These are phyloP conservation scores for Cheilosia variabilis DNA, from an alignment of 2,888 invertebrate genomes.

Conservation along the genomic window DNA sequence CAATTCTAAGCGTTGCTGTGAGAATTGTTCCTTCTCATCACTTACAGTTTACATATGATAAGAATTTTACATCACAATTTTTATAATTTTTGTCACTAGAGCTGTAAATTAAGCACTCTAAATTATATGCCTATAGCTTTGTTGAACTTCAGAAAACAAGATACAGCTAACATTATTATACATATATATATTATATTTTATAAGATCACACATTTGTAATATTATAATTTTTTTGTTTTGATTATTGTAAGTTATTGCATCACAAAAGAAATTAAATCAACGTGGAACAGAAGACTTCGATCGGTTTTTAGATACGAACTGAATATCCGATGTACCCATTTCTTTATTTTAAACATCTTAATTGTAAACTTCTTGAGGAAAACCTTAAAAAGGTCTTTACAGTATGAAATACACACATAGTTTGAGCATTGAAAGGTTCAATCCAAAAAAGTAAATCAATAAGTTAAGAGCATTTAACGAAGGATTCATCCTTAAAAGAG, in stretches of 20 bases:
- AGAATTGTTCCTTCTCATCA: conserved; percentile 46
- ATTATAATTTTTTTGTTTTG: conserved; percentile 61
- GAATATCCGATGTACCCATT: conserved; percentile 63
- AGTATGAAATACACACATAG: conserved; percentile 71
- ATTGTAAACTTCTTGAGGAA: conserved; percentile 60
- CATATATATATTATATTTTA: conserved; percentile 41
- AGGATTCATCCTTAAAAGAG: conserved; percentile 60
- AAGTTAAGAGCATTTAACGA: conserved; percentile 71
- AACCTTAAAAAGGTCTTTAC: conserved; percentile 64
- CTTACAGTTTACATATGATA: conserved; percentile 47
- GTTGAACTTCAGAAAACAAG: conserved; percentile 43
- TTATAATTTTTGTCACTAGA: conserved; percentile 25
- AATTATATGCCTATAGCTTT: conserved; percentile 27
- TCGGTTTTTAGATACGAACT: conserved; percentile 50
- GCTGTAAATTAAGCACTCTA: conserved; percentile 30
- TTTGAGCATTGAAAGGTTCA: conserved; percentile 65
- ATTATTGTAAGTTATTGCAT: conserved; percentile 59
- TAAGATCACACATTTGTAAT: conserved; percentile 47
- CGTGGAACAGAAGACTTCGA: conserved; percentile 46
- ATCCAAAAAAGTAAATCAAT: conserved; percentile 71
- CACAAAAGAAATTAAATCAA: conserved; percentile 49
- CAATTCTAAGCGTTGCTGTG: conserved; percentile 37
- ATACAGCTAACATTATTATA: conserved; percentile 38
- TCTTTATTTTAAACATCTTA: conserved; percentile 64
- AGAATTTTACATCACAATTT: conserved; percentile 57